Evolutionary conservation across 1,140 invertebrate genomes (phyloP), one percentile per base, ranked within the genome.

Genomic region (Drosophila asahinai): DNA sequence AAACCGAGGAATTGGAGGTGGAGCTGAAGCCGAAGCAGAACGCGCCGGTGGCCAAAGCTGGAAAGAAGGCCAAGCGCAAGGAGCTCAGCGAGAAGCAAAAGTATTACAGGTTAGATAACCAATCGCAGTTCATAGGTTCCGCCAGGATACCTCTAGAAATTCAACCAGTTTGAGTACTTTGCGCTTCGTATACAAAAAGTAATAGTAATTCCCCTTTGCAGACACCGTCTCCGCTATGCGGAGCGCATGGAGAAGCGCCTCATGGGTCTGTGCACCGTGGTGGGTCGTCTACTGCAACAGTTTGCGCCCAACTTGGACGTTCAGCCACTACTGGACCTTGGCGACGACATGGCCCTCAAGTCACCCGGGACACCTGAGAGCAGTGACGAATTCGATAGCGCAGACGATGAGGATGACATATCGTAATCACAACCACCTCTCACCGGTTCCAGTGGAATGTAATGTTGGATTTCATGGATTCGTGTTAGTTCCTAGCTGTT

Each of bases 191-290:
- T 48, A 2, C 15, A 9, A 52, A 33, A 7, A 2, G 3, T 5
- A 58, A 36, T 12, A 5, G 33, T 8, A 17, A 22, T 36, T 38
- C 5, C 55, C 5, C 38, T 30, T 43, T 76, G 36, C 58, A 83
- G 86, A 14, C 91, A 92, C 54, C 86, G 91, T 9, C 76, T 91
- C 6, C 80, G 64, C 43, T 92, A 75, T 38, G 84, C 91, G 57
- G 77, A 80, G 45, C 82, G 91, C 27, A 77, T 87, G 73, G 91
- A 92, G 60, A 58, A 71, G 51, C 91, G 89, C 8, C 65, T 92
- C 0, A 82, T 77, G 49, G 75, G 66, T 7, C 22, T 92, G 15
- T 79, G 86, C 27, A 77, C 74, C 0, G 84, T 91, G 7, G 75
- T 86, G n/a, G 83, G 86, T 0, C 74, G 77, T n/a, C 38, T 92